phyloP scores from a whole-genome alignment of 1,140 invertebrate species.

The Drosophila arawakana region DNA sequence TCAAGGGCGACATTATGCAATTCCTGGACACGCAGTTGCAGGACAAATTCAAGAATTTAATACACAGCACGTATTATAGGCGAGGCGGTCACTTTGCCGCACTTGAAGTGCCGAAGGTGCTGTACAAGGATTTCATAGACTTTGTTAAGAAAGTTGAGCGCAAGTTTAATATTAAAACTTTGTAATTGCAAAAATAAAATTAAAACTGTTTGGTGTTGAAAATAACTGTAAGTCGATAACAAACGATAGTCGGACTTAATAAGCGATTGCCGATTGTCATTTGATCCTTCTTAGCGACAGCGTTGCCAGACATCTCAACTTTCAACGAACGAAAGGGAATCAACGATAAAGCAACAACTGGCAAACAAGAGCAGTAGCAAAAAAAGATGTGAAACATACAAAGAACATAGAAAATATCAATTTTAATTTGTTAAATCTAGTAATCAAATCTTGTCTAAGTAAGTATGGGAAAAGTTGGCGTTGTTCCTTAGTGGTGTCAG shows the following conservation, averaged over 20 bases:
- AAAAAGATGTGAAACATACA: background rate
- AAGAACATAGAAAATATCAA: conserved; percentile 1
- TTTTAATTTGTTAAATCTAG: background rate
- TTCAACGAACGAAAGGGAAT: background rate
- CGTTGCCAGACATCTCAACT: background rate
- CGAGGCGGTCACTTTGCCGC: conserved; percentile 95
- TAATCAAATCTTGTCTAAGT: background rate
- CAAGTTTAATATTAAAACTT: conserved; percentile 64
- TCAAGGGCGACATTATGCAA: conserved; percentile 87
- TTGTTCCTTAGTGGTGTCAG: background rate
- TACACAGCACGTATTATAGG: conserved; percentile 87
- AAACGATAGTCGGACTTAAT: conserved; percentile 1
- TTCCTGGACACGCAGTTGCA: conserved; percentile 86
- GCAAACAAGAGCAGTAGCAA: background rate
- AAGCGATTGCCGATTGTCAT: background rate
- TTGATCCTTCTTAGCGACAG: conserved; percentile 18
- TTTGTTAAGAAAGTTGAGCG: conserved; percentile 84
- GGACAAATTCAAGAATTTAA: conserved; percentile 87
- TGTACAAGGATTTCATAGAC: conserved; percentile 88
- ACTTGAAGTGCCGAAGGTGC: conserved; percentile 89
- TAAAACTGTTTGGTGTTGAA: background rate
- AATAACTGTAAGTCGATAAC: conserved; percentile 4
- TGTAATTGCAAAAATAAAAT: conserved; percentile 36
- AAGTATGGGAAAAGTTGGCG: conserved; percentile 5
- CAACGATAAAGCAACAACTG: background rate